Evolutionary conservation across 2,888 invertebrate species (phyloP), one percentile per base, ranked within the genome.

Genomic region (Drosophila quinaria): DNA sequence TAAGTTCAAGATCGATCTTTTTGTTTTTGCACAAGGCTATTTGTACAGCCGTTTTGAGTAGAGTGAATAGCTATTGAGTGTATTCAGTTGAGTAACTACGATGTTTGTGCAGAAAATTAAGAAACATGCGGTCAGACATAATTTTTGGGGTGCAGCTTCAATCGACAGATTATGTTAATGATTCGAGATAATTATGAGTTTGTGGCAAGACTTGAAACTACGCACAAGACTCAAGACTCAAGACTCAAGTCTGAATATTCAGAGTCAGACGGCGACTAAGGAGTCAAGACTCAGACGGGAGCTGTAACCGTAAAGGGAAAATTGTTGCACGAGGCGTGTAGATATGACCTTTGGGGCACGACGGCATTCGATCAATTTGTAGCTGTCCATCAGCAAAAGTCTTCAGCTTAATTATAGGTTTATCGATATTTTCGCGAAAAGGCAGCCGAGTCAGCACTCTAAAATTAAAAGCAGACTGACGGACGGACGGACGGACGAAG

Each of bases 331-430:
- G 71, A 63, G 63, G 73, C 78, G 70, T 74, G 64, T 50, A 41
- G 47, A 66, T 76, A 64, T 86, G 89, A 89, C 89, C 89, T 87
- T 81, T 89, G 76, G 84, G 84, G 62, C 76, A 42, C 56, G 72
- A 65, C 74, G 78, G 80, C 76, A 78, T 83, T 86, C 87, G 89
- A 89, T 89, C 86, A 87, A 89, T 84, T 87, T 87, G 85, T 88
- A 76, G 86, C 84, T 76, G 80, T 72, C 71, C 84, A 71, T 83
- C 81, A 76, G 81, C 66, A 64, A 70, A 68, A 76, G 70, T 60
- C 72, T 89, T 89, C 87, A 75, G 63, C 84, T 80, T 87, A 87
- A 87, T 87, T 87, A 87, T 89, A 84, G 86, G 89, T 81, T 75
- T 50, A 70, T 61, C 75, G 62, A 71, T 74, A 79, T 81, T 71